Conservation (phyloP, 2,888 invertebrate species). For the Hipparchia semele region DNA sequence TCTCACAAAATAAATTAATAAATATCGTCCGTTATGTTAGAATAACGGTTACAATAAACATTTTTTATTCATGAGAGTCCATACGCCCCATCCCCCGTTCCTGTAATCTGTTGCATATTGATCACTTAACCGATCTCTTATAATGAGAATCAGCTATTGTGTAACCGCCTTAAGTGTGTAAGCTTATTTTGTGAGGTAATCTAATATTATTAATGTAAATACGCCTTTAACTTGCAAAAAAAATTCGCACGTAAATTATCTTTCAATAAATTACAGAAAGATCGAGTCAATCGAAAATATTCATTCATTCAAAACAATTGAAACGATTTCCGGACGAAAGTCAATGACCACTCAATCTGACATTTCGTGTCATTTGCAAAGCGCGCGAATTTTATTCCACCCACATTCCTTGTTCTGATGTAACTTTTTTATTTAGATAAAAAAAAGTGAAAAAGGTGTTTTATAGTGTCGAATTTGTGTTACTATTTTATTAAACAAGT, state of each 20-base stretch:
- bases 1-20: neutral
- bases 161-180: constrained; percentile 27
- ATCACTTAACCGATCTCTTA: constrained; percentile 37
- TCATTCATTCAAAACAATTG: constrained; percentile 3
- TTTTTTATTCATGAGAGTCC: constrained; percentile 38
- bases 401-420: neutral
- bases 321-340: constrained; percentile 15
- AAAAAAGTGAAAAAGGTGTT: neutral
- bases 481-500: neutral
- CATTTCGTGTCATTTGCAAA: constrained; percentile 30
- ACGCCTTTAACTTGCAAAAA: neutral
- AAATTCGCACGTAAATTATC: neutral
- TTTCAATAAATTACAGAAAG: neutral
- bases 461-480: neutral
- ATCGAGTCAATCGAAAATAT: neutral
- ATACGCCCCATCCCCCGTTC: constrained; percentile 33
- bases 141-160: constrained; percentile 18
- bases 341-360: constrained; percentile 24
- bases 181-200: constrained; percentile 1
- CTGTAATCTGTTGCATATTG: constrained; percentile 41
- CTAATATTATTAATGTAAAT: neutral
- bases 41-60: constrained; percentile 19
- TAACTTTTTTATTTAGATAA: neutral
- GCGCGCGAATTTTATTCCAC: constrained; percentile 33
- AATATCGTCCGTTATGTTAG: constrained; percentile 12